Evolutionary conservation across 2,888 invertebrate genomes (phyloP).

Genomic region (Proisotoma minuta): DNA sequence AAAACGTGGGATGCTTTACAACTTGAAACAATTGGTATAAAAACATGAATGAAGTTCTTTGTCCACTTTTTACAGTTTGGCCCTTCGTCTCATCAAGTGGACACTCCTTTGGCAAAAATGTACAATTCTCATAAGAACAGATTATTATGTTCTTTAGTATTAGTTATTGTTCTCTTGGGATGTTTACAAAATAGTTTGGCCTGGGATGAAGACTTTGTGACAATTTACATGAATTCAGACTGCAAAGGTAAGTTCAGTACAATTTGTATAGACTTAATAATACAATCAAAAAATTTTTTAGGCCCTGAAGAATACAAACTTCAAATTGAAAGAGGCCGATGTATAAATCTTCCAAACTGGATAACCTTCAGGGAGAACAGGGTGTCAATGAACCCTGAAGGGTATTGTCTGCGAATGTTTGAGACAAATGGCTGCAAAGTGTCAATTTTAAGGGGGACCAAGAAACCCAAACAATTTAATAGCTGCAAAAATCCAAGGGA

Average conservation of each 20-base stretch:
- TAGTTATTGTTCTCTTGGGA: no score
- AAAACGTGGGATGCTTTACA: no score
- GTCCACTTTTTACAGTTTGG: no score
- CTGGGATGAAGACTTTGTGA: not conserved
- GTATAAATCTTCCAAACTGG: not conserved
- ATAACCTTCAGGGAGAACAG: not conserved
- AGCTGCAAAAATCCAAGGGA: not conserved
- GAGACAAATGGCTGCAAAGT: not conserved
- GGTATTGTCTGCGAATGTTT: not conserved
- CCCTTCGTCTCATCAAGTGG: no score
- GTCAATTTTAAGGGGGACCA: not conserved
- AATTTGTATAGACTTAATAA: not conserved
- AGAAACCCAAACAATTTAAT: not conserved
- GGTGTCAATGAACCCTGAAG: not conserved
- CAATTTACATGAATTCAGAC: constrained; percentile 3
- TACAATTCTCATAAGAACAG: no score
- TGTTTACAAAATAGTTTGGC: no score
- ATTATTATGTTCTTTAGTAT: no score
- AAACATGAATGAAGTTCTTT: no score
- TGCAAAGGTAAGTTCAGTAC: not conserved
- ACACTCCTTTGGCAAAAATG: no score
- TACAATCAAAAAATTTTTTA: no score
- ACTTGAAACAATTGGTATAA: no score
- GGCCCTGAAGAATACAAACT: not conserved
- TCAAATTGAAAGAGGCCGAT: not conserved